Conservation (phyloP, 2,888 invertebrate species). For the Ichneumoninae sp. region DNA sequence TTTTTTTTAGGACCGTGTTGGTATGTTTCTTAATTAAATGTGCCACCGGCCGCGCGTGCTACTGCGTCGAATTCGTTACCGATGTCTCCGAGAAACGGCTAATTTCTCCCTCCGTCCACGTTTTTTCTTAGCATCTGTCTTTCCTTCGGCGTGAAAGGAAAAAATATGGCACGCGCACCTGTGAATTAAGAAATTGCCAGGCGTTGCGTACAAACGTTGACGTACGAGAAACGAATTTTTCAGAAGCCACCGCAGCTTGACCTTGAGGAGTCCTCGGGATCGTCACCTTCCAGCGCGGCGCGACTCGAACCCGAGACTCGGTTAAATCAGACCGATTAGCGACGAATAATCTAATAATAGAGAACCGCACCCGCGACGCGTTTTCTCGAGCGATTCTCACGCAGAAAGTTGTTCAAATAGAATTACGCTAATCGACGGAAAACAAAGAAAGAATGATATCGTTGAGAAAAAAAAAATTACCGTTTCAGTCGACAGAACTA, state of each 20-base stretch:
- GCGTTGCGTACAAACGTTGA: slow-evolving; percentile 5
- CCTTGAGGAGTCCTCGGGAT: slow-evolving; percentile 33
- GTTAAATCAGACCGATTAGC: slow-evolving; percentile 41
- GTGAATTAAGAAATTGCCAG: slow-evolving; percentile 11
- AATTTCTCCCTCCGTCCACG: background rate
- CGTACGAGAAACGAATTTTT: background rate
- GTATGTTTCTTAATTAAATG: slow-evolving; percentile 13
- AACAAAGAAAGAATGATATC: slow-evolving; percentile 11
- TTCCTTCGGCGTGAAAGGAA: background rate
- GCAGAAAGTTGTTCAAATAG: slow-evolving; percentile 8
- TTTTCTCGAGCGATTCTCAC: slow-evolving; percentile 20
- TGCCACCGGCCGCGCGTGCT: slow-evolving; percentile 22
- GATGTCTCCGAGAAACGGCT: background rate
- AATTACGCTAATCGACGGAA: slow-evolving; percentile 24
- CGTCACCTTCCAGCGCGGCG: background rate
- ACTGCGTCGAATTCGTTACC: background rate
- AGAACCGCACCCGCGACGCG: slow-evolving; percentile 21
- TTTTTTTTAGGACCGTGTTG: background rate
- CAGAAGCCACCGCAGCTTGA: background rate
- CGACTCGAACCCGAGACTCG: background rate
- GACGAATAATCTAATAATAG: slow-evolving; percentile 57
- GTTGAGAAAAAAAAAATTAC: background rate
- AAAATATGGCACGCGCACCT: slow-evolving; percentile 12
- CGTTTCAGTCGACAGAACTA: background rate
- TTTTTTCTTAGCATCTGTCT: background rate